Evolutionary conservation across 2,113 vertebrate genomes (phyloP).

Genomic region (Oncorhynchus masou): DNA sequence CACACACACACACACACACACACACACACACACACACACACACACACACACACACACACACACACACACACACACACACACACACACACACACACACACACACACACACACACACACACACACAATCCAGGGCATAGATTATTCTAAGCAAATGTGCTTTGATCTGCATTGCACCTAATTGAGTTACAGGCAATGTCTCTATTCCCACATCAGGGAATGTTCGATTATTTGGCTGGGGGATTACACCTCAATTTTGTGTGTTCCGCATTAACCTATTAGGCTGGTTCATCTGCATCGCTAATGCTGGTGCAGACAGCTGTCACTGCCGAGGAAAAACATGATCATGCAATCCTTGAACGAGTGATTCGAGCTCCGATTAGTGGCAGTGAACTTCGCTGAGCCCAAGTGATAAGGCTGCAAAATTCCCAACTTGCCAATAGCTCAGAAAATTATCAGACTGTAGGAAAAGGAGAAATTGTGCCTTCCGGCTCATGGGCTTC

Average conservation of each 20-base stretch:
- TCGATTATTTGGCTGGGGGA: constrained; percentile 99
- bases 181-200: constrained; percentile 96
- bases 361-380: constrained; percentile 99
- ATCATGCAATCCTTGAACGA: constrained; percentile 99
- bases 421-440: constrained; percentile 99
- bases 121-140: too few species aligned
- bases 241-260: constrained; percentile 99
- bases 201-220: constrained; percentile 99
- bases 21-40: constrained; percentile 28
- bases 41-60: neutral
- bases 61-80: constrained; percentile 7
- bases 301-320: constrained; percentile 96
- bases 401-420: constrained; percentile 97
- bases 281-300: constrained; percentile 99
- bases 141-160: constrained; percentile 89
- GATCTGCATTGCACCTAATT: constrained; percentile 98
- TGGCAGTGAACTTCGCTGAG: constrained; percentile 99
- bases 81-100: constrained; percentile 4
- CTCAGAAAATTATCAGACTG: constrained; percentile 99
- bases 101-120: neutral
- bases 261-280: constrained; percentile 99
- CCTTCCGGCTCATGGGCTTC: constrained; percentile 86
- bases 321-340: constrained; percentile 94
- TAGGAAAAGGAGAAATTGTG: constrained; percentile 92
- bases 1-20: constrained; percentile 23